A percentile compares a stretch with the other conserved stretches of the same genome.
These are phyloP conservation scores for Aphidius colemani DNA, from an alignment of 2,888 invertebrate genomes.

Conservation along the genomic window DNA sequence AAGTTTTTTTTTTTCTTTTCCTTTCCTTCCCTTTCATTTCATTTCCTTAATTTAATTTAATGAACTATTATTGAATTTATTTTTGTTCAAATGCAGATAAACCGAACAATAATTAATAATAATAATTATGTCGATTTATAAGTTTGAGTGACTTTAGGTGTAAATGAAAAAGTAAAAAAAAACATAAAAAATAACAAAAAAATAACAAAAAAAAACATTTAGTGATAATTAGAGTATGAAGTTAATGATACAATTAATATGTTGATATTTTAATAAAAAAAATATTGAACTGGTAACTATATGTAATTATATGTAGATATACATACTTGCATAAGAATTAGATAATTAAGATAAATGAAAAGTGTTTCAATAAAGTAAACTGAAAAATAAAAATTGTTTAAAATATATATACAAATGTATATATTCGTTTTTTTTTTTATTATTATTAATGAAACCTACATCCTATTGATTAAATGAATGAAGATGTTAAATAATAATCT, in stretches of 20 bases:
- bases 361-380: constrained; percentile 33
- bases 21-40: too few relatives aligned
- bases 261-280: constrained; percentile 58
- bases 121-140: too few relatives aligned
- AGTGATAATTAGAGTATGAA: constrained; percentile 25
- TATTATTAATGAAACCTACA: too few relatives aligned
- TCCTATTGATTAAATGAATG: not conserved
- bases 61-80: too few relatives aligned
- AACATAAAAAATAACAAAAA: constrained; percentile 21
- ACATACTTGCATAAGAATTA: not conserved
- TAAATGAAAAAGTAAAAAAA: constrained; percentile 40
- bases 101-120: too few relatives aligned
- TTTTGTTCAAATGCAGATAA: too few relatives aligned
- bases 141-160: constrained; percentile 19
- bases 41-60: too few relatives aligned
- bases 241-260: constrained; percentile 52
- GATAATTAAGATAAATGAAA: constrained; percentile 21
- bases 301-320: constrained; percentile 25
- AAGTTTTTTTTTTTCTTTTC: too few relatives aligned
- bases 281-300: constrained; percentile 48
- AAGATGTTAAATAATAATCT: too few relatives aligned
- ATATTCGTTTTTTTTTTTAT: too few relatives aligned
- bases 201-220: constrained; percentile 32
- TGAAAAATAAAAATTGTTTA: constrained; percentile 21
- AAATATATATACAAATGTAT: constrained; percentile 7